Evolutionary conservation across 2,113 vertebrate species (phyloP), one percentile per base, ranked within the genome.

Genomic region (Psammodynastes pulverulentus): DNA sequence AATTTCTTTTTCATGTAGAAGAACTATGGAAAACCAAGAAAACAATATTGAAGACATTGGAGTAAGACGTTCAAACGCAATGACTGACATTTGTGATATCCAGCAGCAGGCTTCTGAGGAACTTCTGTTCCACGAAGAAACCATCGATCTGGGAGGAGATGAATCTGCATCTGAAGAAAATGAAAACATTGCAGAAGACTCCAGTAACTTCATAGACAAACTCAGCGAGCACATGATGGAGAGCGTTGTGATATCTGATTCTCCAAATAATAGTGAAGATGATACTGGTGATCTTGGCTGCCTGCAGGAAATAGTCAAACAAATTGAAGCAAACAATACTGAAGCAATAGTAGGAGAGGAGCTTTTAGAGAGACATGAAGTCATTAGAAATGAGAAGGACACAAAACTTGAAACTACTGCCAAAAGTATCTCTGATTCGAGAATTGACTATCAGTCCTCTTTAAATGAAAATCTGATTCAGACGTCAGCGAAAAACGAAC

Each of bases 141-240:
- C 98, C 92, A 99, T 99, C 15, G 98, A 99, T 92, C 97, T 99
- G 1, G 98, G 98, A 1, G 98, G 96, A 6, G 99, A 98, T 39
- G 97, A 97, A 53, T 98, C 98, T 89, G 96, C 95, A 34, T 98
- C 98, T 5, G 98, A 98, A 45, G 98, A 96, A 87, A 98, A 98
- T 1, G 98, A 98, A 95, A 98, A 98, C 43, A 93, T 97, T 0
- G 98, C 98, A 0, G 98, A 98, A 89, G 96, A 96, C 5, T 98
- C 97, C 0, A 96, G 21, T 92, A 98, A 98, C 92, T 97, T 98
- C 21, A 94, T 97, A 21, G 98, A 98, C 91, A 99, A 98, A 92
- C 98, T 99, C 9, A 98, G 98, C 1, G 99, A 99, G 56, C 99
- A 99, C 90, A 98, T 99, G 99, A 99, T 99, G 99, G 99, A 99